Percentiles rank a stretch among this genome's conserved stretches.
Conservation (phyloP, 2,113 vertebrate genomes). For the Hylia prasina region DNA sequence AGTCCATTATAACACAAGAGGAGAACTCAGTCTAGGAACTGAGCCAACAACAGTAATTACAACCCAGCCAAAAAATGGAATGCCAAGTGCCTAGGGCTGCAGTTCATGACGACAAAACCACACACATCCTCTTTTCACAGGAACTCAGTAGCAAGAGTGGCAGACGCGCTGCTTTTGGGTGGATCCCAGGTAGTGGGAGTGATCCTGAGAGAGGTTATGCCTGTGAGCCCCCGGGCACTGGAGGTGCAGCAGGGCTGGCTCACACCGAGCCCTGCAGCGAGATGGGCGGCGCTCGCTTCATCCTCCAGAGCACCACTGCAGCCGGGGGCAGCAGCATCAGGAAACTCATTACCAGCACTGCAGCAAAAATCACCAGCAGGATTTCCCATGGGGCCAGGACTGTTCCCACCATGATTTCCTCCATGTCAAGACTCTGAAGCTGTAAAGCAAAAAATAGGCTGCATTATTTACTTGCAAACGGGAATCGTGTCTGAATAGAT, state of each 20-base stretch:
- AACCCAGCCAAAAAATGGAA: not conserved
- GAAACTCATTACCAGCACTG: constrained; percentile 61
- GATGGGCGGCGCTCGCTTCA: constrained; percentile 11
- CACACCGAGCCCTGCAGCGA: constrained; percentile 39
- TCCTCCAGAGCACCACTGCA: constrained; percentile 51
- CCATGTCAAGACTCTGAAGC: not conserved
- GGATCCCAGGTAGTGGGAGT: not conserved
- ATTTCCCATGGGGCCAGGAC: constrained; percentile 58
- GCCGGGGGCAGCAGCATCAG: constrained; percentile 55
- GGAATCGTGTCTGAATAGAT: not conserved
- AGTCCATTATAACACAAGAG: not conserved
- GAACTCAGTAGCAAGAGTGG: not conserved
- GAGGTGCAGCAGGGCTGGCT: not conserved
- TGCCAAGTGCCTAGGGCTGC: not conserved
- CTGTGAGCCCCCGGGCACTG: accelerated
- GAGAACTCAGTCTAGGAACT: not conserved
- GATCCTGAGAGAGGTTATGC: accelerated
- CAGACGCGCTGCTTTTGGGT: not conserved
- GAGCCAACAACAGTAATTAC: not conserved
- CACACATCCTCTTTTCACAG: not conserved
- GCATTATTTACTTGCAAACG: not conserved
- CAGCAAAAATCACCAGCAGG: constrained; percentile 57
- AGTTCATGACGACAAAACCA: not conserved
- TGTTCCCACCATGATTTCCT: not conserved
- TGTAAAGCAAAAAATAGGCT: not conserved